A percentile compares a stretch with the other conserved stretches of the same genome.
These are phyloP conservation scores for Diloba caeruleocephala DNA, from an alignment of 2,888 invertebrate species.

Conservation along the genomic window DNA sequence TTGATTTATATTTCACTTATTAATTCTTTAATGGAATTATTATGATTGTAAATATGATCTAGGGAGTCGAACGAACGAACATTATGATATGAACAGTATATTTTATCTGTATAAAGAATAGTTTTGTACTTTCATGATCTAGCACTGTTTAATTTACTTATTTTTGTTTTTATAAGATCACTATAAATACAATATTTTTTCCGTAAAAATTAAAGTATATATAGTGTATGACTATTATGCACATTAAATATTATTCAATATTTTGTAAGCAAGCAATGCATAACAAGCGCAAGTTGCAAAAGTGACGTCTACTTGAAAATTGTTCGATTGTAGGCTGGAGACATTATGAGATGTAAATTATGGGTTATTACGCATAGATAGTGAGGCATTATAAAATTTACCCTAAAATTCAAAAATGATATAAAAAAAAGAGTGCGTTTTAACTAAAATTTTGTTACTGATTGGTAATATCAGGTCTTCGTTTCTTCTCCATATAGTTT, in stretches of 20 bases:
- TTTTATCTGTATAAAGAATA: conserved; percentile 47
- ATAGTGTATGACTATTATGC: too few species aligned
- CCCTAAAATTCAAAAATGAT: too few species aligned
- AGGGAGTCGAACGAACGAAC: conserved; percentile 54
- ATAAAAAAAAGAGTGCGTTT: too few species aligned
- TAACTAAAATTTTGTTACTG: too few species aligned
- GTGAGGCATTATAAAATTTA: not conserved
- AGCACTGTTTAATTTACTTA: conserved; percentile 15
- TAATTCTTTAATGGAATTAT: conserved; percentile 54
- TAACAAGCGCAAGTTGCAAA: not conserved
- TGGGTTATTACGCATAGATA: too few species aligned
- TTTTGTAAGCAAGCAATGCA: conserved; percentile 17
- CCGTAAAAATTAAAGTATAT: conserved; percentile 21
- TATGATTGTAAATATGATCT: conserved; percentile 54
- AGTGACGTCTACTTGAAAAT: too few species aligned
- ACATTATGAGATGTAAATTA: too few species aligned
- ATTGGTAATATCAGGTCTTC: too few species aligned
- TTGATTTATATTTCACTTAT: conserved; percentile 53
- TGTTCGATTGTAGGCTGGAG: too few species aligned
- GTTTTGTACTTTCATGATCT: conserved; percentile 30
- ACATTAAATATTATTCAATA: too few species aligned
- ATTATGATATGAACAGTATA: conserved; percentile 21
- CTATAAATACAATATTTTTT: conserved; percentile 11
- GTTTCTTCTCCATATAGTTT: conserved; percentile 2
- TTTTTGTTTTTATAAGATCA: conserved; percentile 21